Base-by-base conservation (phyloP, 2,888 invertebrate species). In the Drosophila lutescens region DNA sequence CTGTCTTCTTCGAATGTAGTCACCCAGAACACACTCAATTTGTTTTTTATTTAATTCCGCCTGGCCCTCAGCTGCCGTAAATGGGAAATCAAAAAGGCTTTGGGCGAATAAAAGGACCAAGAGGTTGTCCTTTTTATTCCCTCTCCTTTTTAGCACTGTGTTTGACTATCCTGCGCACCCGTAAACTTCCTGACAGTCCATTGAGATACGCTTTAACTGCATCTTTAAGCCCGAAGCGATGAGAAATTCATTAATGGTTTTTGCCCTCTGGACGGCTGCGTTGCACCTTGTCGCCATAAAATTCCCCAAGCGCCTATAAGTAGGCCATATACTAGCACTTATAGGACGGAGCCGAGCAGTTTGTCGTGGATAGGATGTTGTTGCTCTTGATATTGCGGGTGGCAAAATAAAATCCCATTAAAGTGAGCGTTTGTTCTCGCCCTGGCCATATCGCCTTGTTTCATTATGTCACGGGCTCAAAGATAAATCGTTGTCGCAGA, bases 261-360 rank as follows among this genome's bases (percentile, higher is more conserved):
- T 6, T 43, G 57, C 36, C 47, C 66, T 41, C 57, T 49, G 57
- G 72, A 43, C 50, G 15, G 50, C 8, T 36, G 43, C 40, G 51
- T 56, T 43, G 26, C 49, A 50, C 49, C 65, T 47, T 60, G 47
- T 51, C 12, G 46, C 46, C 71, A 78, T 86, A 78, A 81, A 84
- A 84, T 51, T 68, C 76, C 71, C 79, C 74, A 62, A 78, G 78
- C 84, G 76, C 78, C 80, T 68, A 80, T 71, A 82, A 88, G 86
- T 86, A 85, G 80, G 80, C 86, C 77, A 81, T 85, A 81, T 71
- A 74, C 66, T 66, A 26, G 59, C 57, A 66, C 65, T 70, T 70
- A 74, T 51, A 40, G 50, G 36, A 38, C n/a, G 60, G 23, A 36
- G 56, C 41, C 10, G 26, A 55, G 65, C 76, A 76, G 15, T 43